Percentiles rank a stretch among this genome's conserved stretches.
Conservation (phyloP, 2,888 invertebrate genomes). For the Drosophila neotestacea region DNA sequence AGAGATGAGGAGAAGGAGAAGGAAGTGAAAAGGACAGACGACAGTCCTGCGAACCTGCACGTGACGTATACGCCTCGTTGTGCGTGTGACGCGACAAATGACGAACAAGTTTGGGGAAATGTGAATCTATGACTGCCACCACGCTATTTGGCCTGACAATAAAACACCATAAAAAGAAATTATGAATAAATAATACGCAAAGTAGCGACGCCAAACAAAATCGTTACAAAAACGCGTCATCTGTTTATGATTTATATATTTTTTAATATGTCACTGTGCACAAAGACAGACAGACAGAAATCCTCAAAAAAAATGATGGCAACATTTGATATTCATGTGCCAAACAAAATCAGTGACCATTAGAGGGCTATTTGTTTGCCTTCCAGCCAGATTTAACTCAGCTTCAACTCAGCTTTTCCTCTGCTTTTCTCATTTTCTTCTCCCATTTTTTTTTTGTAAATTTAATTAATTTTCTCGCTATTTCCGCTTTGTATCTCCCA, state of each 20-base stretch:
- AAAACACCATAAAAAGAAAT: constrained; percentile 79
- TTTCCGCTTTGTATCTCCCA: constrained; percentile 57
- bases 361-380: constrained; percentile 58
- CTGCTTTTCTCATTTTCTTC: neutral
- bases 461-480: constrained; percentile 77
- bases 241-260: constrained; percentile 77
- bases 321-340: constrained; percentile 44
- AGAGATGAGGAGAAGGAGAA: neutral
- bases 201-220: constrained; percentile 57
- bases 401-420: constrained; percentile 14
- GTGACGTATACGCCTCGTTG: constrained; percentile 79
- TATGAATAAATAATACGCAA: constrained; percentile 78
- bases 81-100: constrained; percentile 71
- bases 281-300: constrained; percentile 23
- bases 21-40: neutral
- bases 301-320: neutral
- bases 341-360: constrained; percentile 71
- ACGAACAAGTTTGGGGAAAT: constrained; percentile 44
- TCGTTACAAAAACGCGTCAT: constrained; percentile 61
- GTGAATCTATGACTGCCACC: constrained; percentile 31
- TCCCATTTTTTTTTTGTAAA: constrained; percentile 47
- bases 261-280: constrained; percentile 34
- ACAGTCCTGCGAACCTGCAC: constrained; percentile 63
- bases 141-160: constrained; percentile 56
- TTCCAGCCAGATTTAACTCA: constrained; percentile 17